Evolutionary conservation across 2,888 invertebrate genomes (phyloP).

Genomic region (Molanna angustata): DNA sequence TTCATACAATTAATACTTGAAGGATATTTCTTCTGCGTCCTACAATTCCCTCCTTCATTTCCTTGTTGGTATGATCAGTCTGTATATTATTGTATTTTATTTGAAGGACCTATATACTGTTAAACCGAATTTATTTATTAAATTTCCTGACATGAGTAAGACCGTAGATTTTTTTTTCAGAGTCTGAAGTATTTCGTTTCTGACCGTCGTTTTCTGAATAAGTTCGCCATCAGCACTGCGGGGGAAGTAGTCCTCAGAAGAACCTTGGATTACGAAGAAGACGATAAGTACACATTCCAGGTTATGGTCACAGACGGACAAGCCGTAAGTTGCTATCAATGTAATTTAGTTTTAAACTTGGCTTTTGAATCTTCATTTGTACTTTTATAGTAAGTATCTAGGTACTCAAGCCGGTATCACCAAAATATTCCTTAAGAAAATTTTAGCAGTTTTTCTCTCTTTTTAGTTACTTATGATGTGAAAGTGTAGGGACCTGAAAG

Average conservation of each 20-base stretch:
- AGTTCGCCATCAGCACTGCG: conserved; percentile 72
- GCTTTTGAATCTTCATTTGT: too few species aligned
- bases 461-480: too few species aligned
- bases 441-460: too few species aligned
- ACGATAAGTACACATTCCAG: conserved; percentile 69
- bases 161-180: conserved; percentile 16
- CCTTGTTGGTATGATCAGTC: too few species aligned
- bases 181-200: conserved; percentile 69
- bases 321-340: conserved; percentile 52
- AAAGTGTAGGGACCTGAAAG: too few species aligned
- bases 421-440: too few species aligned
- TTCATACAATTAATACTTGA: too few species aligned
- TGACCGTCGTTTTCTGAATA: conserved; percentile 68
- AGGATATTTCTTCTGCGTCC: too few species aligned
- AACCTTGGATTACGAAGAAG: conserved; percentile 75
- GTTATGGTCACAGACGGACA: conserved; percentile 79
- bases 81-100: neutral
- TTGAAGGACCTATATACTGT: neutral
- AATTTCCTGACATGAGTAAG: conserved; percentile 1
- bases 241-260: conserved; percentile 77
- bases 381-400: too few species aligned
- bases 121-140: neutral
- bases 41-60: too few species aligned
- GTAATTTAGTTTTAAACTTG: neutral
- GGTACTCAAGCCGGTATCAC: too few species aligned